These are phyloP conservation scores for Polydrusus pterygomalis DNA, from an alignment of 2,888 invertebrate species.

Conservation along the genomic window DNA sequence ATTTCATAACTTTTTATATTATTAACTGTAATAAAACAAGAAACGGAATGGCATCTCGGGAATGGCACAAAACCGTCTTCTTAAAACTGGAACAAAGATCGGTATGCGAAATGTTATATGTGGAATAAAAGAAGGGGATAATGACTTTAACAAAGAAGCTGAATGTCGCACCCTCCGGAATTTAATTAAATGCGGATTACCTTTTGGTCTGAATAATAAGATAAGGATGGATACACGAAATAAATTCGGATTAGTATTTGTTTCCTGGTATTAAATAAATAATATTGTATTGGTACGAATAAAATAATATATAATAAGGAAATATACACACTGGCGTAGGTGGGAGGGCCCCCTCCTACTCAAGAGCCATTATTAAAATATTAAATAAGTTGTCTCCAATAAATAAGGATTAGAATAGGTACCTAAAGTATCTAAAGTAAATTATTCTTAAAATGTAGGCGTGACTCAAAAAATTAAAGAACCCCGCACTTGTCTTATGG, in stretches of 20 bases:
- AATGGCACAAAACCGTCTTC: slow-evolving; percentile 70
- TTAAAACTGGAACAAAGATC: slow-evolving; percentile 67
- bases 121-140: slow-evolving; percentile 72
- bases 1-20: neutral
- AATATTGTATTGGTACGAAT: no score
- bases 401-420: no score
- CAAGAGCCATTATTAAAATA: no score
- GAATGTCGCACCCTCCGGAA: slow-evolving; percentile 68
- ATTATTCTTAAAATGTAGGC: no score
- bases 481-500: no score
- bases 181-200: slow-evolving; percentile 72
- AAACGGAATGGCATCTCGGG: slow-evolving; percentile 60
- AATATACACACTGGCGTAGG: no score
- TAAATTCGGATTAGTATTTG: slow-evolving; percentile 13
- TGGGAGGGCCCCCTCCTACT: no score
- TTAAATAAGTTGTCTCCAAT: no score
- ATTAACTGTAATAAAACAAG: slow-evolving; percentile 13
- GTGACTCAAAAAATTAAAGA: no score
- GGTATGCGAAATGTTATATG: slow-evolving; percentile 72
- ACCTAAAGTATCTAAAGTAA: no score
- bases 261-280: neutral
- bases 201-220: slow-evolving; percentile 49
- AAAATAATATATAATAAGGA: no score
- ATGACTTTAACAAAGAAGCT: slow-evolving; percentile 68
- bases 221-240: slow-evolving; percentile 45